Percentiles rank a stretch among this genome's conserved stretches.
Conservation (phyloP, 2,888 invertebrate genomes). For the Salticus scenicus region DNA sequence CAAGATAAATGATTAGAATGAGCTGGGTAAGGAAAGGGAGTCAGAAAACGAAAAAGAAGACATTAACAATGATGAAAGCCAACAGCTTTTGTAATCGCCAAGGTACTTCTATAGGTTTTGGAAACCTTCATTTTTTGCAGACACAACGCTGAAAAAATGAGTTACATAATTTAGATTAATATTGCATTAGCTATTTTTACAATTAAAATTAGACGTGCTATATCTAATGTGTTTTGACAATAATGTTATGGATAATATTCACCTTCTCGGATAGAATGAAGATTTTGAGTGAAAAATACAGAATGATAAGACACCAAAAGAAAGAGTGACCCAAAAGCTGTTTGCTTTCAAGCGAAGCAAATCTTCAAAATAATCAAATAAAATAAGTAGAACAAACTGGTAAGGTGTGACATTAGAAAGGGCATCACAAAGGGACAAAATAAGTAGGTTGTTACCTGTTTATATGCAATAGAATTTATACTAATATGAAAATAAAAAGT, state of each 20-base stretch:
- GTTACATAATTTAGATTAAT: too few species aligned
- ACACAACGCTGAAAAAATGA: too few species aligned
- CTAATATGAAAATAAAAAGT: neutral
- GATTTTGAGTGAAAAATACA: too few species aligned
- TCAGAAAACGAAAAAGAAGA: conserved; percentile 49
- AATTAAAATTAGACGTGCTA: too few species aligned
- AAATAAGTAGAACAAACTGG: conserved; percentile 46
- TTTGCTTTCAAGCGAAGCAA: conserved; percentile 50
- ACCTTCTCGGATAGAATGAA: too few species aligned
- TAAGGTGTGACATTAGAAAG: conserved; percentile 42
- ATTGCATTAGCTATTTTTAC: too few species aligned
- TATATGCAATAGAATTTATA: conserved; percentile 23
- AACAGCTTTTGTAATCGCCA: conserved; percentile 50
- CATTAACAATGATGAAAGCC: conserved; percentile 38
- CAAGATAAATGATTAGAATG: conserved; percentile 70
- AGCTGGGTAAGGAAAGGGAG: conserved; percentile 68
- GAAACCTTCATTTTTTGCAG: too few species aligned
- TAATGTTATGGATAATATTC: too few species aligned
- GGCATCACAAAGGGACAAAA: conserved; percentile 53
- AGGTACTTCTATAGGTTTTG: neutral
- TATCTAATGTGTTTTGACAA: too few species aligned
- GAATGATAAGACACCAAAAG: too few species aligned
- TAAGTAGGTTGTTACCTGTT: conserved; percentile 45
- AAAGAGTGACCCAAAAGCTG: conserved; percentile 35
- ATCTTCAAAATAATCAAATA: conserved; percentile 42